Evolutionary conservation across 2,797 vertebrate genomes (phyloP), one percentile per base, ranked within the genome.

Genomic region (Microhierax caerulescens): DNA sequence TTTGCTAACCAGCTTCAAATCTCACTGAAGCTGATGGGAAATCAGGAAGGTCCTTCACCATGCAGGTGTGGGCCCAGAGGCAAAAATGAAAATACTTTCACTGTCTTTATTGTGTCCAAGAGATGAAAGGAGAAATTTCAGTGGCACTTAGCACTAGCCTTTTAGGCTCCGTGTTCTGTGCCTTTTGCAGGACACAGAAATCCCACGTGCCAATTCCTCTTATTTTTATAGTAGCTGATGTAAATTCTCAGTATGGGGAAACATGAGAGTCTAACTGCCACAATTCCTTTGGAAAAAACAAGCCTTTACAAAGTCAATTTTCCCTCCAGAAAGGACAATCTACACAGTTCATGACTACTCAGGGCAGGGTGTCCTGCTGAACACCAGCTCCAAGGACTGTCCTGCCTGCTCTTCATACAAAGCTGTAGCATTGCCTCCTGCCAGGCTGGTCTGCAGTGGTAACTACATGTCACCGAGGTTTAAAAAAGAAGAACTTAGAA

Each of bases 121-220:
- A 95, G 96, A 95, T 97, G 96, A 97, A 97, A 97, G 73, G 30
- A 86, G 85, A 94, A 61, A 47, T 88, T 93, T 90, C 19, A 11
- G 59, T 75, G 88, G 73, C 0, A 3, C 88, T 96, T 88, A 96
- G 57, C 79, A 34, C 54, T 88, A 74, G 48, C 16, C 61, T 75
- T 85, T 19, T 83, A 87, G 79, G 59, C 74, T 85, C 34, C 7
- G 2, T 85, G 68, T 85, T 90, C 68, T 63, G 22, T 5, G 51
- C 21, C 59, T 93, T 93, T 92, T 75, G 45, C 93, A 91, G 85
- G 73, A 93, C 56, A 76, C 30, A 51, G 48, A 95, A 96, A 90
- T 96, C 90, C 90, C 95, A 27, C 0, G 0, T 64, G 69, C n/a
- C 64, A 69, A 88, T 90, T 92, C 56, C 70, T 96, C 89, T 83